Percentiles rank a stretch among this genome's conserved stretches.
Conservation (phyloP, 2,113 vertebrate genomes). For the Raphicerus campestris region DNA sequence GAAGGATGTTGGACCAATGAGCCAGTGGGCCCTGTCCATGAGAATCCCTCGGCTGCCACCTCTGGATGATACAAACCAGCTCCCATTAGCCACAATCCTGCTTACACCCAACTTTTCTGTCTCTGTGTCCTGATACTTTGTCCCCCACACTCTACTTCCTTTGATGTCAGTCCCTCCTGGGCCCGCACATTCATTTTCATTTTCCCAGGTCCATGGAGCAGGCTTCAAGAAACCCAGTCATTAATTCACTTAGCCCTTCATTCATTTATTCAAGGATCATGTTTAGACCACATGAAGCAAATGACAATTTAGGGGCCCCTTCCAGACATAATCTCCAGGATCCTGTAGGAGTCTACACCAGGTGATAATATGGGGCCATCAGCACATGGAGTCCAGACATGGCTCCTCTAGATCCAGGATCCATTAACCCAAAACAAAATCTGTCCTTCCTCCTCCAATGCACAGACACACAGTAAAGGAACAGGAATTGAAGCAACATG, state of each 20-base stretch:
- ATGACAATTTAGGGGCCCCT: fast-evolving
- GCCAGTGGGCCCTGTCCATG: background rate
- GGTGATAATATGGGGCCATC: fast-evolving
- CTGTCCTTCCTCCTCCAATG: background rate
- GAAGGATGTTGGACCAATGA: background rate
- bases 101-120: background rate
- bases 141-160: background rate
- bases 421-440: background rate
- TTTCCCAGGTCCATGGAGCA: background rate
- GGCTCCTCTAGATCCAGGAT: background rate
- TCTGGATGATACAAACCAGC: background rate
- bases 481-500: background rate
- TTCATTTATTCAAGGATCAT: background rate
- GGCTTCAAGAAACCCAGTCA: background rate
- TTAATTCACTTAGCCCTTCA: background rate
- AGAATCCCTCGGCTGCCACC: background rate
- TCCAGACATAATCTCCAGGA: background rate
- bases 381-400: background rate
- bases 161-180: background rate
- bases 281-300: background rate
- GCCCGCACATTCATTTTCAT: background rate
- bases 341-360: background rate
- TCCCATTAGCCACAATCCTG: background rate
- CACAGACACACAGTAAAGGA: background rate
- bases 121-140: background rate